Evolutionary conservation across 2,888 invertebrate species (phyloP).

Genomic region (Agrilus biguttatus): DNA sequence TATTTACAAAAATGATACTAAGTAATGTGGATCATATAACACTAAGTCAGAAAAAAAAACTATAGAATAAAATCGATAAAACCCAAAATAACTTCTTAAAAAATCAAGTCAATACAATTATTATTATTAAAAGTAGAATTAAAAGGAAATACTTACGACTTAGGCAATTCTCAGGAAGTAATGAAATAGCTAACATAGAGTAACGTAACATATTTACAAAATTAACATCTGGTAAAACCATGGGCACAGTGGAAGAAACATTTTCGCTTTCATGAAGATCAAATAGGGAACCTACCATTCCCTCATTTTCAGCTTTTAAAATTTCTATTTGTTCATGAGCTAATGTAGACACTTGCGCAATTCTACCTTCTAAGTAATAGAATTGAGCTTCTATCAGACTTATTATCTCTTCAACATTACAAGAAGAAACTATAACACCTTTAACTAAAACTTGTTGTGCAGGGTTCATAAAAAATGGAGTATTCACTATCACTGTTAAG

Average conservation of each 20-base stretch:
- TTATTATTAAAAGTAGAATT: not conserved
- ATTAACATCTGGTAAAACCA: conserved; percentile 51
- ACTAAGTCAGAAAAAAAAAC: not conserved
- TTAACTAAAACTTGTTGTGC: conserved; percentile 60
- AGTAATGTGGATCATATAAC: not conserved
- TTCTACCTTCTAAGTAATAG: conserved; percentile 42
- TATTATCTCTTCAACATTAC: conserved; percentile 44
- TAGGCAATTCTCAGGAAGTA: conserved; percentile 60
- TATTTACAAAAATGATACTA: no score
- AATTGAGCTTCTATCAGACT: conserved; percentile 42
- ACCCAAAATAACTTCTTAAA: not conserved
- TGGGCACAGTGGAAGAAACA: conserved; percentile 34
- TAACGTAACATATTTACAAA: conserved; percentile 65
- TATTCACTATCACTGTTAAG: conserved; percentile 62
- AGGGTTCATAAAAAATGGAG: conserved; percentile 55
- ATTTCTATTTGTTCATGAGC: conserved; percentile 41
- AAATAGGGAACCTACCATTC: conserved; percentile 38
- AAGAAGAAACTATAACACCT: conserved; percentile 46
- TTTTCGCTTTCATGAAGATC: conserved; percentile 31
- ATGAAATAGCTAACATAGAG: conserved; percentile 57
- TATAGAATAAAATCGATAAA: not conserved
- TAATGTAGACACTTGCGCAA: conserved; percentile 39
- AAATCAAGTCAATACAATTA: not conserved
- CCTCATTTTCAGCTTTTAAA: conserved; percentile 35
- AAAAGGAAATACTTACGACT: conserved; percentile 41